These are phyloP conservation scores for Caenorhabditis angaria DNA, from an alignment of 2,888 invertebrate species.

Conservation along the genomic window DNA sequence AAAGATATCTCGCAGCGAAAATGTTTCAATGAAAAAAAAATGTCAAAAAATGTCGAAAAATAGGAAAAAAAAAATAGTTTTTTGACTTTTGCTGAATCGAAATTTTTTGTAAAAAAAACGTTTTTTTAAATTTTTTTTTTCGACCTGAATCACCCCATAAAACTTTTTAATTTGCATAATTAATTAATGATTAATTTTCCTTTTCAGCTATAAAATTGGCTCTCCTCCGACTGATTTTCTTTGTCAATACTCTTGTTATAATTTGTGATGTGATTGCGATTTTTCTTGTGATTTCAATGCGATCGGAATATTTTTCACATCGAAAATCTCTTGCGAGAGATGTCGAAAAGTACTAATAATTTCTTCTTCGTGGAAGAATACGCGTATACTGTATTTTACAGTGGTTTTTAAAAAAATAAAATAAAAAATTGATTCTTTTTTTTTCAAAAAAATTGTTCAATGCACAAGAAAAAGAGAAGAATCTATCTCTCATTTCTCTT, in stretches of 20 bases:
- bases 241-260: conserved; percentile 24
- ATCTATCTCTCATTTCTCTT: not conserved
- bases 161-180: too few relatives aligned
- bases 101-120: too few relatives aligned
- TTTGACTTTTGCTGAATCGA: too few relatives aligned
- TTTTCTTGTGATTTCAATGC: conserved; percentile 16
- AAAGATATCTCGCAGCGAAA: too few relatives aligned
- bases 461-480: not conserved
- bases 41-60: too few relatives aligned
- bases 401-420: conserved; percentile 7
- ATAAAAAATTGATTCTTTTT: not conserved
- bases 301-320: conserved; percentile 23
- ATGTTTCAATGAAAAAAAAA: too few relatives aligned
- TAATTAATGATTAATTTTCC: too few relatives aligned
- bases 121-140: too few relatives aligned
- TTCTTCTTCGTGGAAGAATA: not conserved
- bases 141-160: too few relatives aligned
- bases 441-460: not conserved
- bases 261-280: conserved; percentile 31
- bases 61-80: too few relatives aligned
- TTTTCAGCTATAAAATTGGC: conserved; percentile 29
- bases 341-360: not conserved
- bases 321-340: conserved; percentile 9
- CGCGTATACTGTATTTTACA: conserved; percentile 9
- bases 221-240: conserved; percentile 20